A percentile compares a stretch with the other conserved stretches of the same genome.
phyloP scores from a whole-genome alignment of 1,140 invertebrate genomes.

The Physella acuta region DNA sequence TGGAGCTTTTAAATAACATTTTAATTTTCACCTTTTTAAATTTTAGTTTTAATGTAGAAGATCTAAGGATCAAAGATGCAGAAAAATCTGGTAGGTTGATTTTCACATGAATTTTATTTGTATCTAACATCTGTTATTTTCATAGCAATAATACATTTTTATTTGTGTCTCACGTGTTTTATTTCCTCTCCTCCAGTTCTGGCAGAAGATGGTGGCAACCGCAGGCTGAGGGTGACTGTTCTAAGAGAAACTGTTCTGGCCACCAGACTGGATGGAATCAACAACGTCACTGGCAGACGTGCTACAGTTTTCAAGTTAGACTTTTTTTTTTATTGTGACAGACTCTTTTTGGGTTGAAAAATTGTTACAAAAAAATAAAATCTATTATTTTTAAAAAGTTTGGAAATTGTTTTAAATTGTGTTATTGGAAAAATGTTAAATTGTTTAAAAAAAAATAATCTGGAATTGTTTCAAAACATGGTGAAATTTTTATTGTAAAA shows the following conservation, averaged over 20 bases:
- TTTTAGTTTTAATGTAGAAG: slow-evolving; percentile 14
- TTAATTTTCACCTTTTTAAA: background rate
- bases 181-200: slow-evolving; percentile 19
- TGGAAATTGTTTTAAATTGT: background rate
- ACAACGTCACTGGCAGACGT: slow-evolving; percentile 54
- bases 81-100: slow-evolving; percentile 3
- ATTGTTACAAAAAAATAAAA: background rate
- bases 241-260: slow-evolving; percentile 59
- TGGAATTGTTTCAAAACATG: no score
- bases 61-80: background rate
- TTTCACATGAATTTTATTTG: background rate
- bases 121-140: background rate
- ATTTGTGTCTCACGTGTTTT: no score
- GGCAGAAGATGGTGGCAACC: slow-evolving; percentile 23
- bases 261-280: slow-evolving; percentile 58
- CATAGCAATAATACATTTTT: no score
- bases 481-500: no score
- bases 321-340: background rate
- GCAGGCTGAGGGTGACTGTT: slow-evolving; percentile 37
- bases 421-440: background rate
- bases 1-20: no score
- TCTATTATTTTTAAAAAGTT: background rate
- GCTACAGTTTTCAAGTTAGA: slow-evolving; percentile 57
- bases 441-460: background rate
- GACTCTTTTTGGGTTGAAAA: background rate